Conservation (phyloP, 2,888 invertebrate genomes). For the Volucella bombylans region DNA sequence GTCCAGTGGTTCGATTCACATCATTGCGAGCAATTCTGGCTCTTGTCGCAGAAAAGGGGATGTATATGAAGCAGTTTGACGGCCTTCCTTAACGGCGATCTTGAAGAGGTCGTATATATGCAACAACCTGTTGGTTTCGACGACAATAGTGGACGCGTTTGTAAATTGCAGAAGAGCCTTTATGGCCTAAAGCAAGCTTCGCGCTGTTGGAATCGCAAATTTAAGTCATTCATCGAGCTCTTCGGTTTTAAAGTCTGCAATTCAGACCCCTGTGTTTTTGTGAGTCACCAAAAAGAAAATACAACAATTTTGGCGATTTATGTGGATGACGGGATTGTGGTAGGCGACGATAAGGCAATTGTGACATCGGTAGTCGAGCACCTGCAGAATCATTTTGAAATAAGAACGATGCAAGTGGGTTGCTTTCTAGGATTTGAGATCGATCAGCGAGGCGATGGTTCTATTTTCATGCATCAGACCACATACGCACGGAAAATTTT, state of each 20-base stretch:
- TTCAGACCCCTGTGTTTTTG: conserved; percentile 68
- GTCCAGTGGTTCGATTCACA: too few relatives aligned
- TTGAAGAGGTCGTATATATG: conserved; percentile 18
- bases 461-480: conserved; percentile 48
- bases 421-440: conserved; percentile 60
- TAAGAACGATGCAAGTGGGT: neutral
- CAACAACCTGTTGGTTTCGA: conserved; percentile 18
- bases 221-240: conserved; percentile 66
- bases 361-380: conserved; percentile 43
- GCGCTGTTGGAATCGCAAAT: conserved; percentile 65
- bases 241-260: conserved; percentile 67
- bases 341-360: conserved; percentile 38
- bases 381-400: conserved; percentile 14
- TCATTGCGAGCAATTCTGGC: conserved; percentile 25
- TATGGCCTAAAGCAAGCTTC: conserved; percentile 25
- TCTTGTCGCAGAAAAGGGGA: conserved; percentile 20
- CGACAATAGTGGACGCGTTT: conserved; percentile 7
- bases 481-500: conserved; percentile 40
- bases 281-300: conserved; percentile 24
- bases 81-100: conserved; percentile 19
- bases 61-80: conserved; percentile 46
- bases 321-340: conserved; percentile 70
- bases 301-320: conserved; percentile 71
- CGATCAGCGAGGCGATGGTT: conserved; percentile 22
- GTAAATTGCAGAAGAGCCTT: conserved; percentile 14